Conservation (phyloP, 2,888 invertebrate species). For the Acanthosoma haemorrhoidale region DNA sequence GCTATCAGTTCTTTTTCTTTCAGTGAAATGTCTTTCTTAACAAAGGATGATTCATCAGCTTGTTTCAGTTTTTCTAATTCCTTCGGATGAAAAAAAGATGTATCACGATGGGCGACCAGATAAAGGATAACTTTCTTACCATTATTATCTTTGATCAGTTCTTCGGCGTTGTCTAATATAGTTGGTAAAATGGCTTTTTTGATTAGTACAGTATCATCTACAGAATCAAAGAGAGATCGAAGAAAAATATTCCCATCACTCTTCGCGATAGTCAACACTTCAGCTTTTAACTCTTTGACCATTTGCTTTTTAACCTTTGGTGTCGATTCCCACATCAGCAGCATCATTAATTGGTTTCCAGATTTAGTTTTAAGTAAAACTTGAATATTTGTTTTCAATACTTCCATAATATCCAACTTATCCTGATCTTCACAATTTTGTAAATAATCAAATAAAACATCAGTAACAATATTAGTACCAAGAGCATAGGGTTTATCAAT, state of each 20-base stretch:
- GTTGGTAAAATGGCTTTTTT: slow-evolving; percentile 71
- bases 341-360: slow-evolving; percentile 72
- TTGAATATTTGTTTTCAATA: slow-evolving; percentile 31
- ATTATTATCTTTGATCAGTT: slow-evolving; percentile 69
- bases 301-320: slow-evolving; percentile 68
- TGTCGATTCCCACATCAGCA: slow-evolving; percentile 82
- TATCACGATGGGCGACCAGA: slow-evolving; percentile 76
- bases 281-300: slow-evolving; percentile 81
- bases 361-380: slow-evolving; percentile 61
- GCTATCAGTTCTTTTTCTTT: slow-evolving; percentile 64
- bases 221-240: slow-evolving; percentile 75
- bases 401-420: slow-evolving; percentile 57
- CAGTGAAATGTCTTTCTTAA: slow-evolving; percentile 29
- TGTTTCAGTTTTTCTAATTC: slow-evolving; percentile 66
- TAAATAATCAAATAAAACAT: slow-evolving; percentile 75
- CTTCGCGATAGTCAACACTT: slow-evolving; percentile 68
- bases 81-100: slow-evolving; percentile 74
- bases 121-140: slow-evolving; percentile 84
- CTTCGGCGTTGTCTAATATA: slow-evolving; percentile 60
- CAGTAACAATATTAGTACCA: slow-evolving; percentile 63
- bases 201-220: slow-evolving; percentile 88
- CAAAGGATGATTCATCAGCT: slow-evolving; percentile 54
- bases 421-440: slow-evolving; percentile 65
- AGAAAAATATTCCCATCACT: slow-evolving; percentile 85
- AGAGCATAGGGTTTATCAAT: slow-evolving; percentile 56